Conservation (phyloP, 2,797 vertebrate species). For the Anguilla pacifica region DNA sequence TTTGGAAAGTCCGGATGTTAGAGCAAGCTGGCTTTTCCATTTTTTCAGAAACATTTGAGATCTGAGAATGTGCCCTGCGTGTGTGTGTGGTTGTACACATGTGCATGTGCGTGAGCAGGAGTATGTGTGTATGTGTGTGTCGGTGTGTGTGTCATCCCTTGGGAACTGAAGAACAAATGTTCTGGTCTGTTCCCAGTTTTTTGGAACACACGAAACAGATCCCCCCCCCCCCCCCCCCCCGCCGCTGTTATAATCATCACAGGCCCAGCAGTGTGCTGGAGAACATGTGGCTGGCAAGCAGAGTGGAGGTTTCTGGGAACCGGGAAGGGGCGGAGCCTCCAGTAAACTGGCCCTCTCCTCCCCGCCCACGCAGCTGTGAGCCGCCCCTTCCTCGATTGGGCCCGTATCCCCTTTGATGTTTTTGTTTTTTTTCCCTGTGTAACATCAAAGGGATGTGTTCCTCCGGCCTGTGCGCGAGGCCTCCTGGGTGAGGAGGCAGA, state of each 20-base stretch:
- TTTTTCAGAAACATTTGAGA: background rate
- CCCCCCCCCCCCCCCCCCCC: background rate
- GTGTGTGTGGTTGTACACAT: background rate
- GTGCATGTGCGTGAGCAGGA: background rate
- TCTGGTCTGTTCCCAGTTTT: background rate
- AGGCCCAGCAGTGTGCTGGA: background rate
- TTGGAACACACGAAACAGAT: background rate
- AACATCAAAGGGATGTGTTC: background rate
- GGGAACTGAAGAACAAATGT: background rate
- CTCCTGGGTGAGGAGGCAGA: background rate
- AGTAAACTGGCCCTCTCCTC: background rate
- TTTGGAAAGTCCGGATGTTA: constrained; percentile 10
- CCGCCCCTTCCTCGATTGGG: background rate
- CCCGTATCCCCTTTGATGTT: background rate
- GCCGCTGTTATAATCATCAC: background rate
- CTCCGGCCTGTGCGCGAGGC: background rate
- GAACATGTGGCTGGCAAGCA: background rate
- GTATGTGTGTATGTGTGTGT: background rate
- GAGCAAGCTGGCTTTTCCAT: background rate
- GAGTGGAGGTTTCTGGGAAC: background rate
- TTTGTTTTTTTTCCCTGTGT: background rate
- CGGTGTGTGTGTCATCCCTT: background rate
- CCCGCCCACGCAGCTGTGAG: background rate
- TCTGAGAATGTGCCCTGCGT: background rate
- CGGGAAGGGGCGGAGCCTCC: background rate